A percentile compares a stretch with the other conserved stretches of the same genome.
Conservation (phyloP, 2,797 vertebrate genomes). For the Anabas testudineus region DNA sequence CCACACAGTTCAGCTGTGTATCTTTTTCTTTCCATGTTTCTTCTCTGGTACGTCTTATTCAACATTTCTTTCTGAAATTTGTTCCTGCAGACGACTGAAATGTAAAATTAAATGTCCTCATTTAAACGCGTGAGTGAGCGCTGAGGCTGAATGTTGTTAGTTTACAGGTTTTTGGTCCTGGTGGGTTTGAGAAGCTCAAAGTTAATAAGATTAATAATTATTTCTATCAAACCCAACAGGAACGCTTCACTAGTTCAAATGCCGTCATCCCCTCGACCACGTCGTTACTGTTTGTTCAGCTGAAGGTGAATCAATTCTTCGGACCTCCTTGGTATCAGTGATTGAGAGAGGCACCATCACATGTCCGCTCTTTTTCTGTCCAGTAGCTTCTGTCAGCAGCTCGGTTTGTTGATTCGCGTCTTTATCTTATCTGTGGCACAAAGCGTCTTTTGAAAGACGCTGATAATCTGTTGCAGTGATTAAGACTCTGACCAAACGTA, state of each 20-base stretch:
- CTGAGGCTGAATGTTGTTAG: too few relatives aligned
- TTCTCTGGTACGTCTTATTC: too few relatives aligned
- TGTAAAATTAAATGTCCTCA: too few relatives aligned
- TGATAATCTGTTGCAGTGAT: background rate
- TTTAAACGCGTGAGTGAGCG: too few relatives aligned
- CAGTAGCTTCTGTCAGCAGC: background rate
- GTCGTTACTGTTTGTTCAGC: background rate
- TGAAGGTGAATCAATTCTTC: slow-evolving; percentile 19
- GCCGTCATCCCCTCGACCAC: background rate
- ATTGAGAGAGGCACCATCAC: slow-evolving; percentile 4
- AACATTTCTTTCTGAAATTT: too few relatives aligned
- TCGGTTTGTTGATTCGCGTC: background rate
- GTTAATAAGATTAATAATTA: too few relatives aligned
- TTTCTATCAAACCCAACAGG: background rate
- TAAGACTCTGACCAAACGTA: background rate
- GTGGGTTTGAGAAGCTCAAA: too few relatives aligned
- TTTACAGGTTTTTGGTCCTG: too few relatives aligned
- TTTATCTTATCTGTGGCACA: slow-evolving; percentile 12
- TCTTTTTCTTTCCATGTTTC: too few relatives aligned
- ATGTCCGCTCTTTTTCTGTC: background rate
- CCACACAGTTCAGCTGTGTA: too few relatives aligned
- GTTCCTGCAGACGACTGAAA: too few relatives aligned
- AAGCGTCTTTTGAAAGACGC: background rate
- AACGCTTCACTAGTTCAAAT: background rate
- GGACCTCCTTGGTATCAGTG: slow-evolving; percentile 5